Evolutionary conservation across 2,888 invertebrate genomes (phyloP).

Genomic region (Anodontia alba): DNA sequence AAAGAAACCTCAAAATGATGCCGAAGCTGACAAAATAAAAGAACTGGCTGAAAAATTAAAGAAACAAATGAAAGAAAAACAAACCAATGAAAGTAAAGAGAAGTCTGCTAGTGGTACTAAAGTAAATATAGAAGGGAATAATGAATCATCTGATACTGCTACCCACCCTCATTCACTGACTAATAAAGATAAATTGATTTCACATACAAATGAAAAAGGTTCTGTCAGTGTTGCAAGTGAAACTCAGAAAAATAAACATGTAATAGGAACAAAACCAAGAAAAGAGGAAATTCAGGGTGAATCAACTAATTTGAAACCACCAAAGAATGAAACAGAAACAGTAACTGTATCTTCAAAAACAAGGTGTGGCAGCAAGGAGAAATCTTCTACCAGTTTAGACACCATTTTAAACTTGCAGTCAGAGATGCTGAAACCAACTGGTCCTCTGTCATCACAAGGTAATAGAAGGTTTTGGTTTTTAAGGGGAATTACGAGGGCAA

Average conservation of each 20-base stretch:
- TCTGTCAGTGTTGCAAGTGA: background rate
- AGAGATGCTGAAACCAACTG: slow-evolving; percentile 26
- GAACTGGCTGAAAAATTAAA: slow-evolving; percentile 51
- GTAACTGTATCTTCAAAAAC: background rate
- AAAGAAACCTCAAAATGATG: slow-evolving; percentile 1
- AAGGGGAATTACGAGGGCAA: too few species aligned
- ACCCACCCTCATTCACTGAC: background rate
- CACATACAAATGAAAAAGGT: background rate
- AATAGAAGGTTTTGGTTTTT: too few species aligned
- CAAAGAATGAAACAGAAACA: background rate
- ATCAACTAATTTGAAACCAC: background rate
- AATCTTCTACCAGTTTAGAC: slow-evolving; percentile 16
- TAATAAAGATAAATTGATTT: background rate
- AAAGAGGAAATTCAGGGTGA: background rate
- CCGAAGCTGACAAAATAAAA: slow-evolving; percentile 48
- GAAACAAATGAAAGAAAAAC: slow-evolving; percentile 43
- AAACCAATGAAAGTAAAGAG: background rate
- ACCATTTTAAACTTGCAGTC: slow-evolving; percentile 36
- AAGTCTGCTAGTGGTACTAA: background rate
- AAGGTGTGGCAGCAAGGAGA: background rate
- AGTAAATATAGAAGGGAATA: background rate
- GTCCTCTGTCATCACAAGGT: background rate
- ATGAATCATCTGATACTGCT: background rate
- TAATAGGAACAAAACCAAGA: background rate
- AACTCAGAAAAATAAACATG: background rate